Evolutionary conservation across 2,113 vertebrate species (phyloP), one percentile per base, ranked within the genome.

Genomic region (Xerus inauris): DNA sequence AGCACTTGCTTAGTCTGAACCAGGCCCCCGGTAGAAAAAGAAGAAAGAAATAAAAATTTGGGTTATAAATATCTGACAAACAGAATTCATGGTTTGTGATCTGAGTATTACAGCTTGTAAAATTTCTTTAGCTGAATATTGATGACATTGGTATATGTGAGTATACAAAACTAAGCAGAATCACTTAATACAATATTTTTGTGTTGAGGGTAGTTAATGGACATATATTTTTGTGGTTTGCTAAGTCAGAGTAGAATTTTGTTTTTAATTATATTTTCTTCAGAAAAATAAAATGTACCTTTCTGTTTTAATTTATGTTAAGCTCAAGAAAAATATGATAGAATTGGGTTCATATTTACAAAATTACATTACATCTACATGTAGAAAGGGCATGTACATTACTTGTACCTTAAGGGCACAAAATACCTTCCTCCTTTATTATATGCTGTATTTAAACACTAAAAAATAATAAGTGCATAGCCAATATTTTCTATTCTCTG

Each of bases 201-300:
- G 1, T 45, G 1, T 54, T 17, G 13, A 10, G 2, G 35, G 7
- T 49, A 3, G n/a, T 16, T 42, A 64, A 51, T 45, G 0, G 13
- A 51, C 1, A 62, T 38, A 62, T n/a, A 14, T 35, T 51, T 92
- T 76, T 42, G 19, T 32, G 26, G 0, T 14, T 81, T 81, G 40
- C 6, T 67, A 67, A 71, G 24, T 22, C 6, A 81, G 2, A 47
- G 3, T 28, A 82, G 47, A 94, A 64, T 85, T 59, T 76, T 87
- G 6, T 9, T 69, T 83, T 85, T 64, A 38, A 22, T 54, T 71
- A n/a, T 11, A 49, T n/a, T 81, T 89, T 71, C 12, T 95, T 76
- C 10, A 88, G 1, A 19, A 26, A 35, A 54, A 83, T 47, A 79
- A 42, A 14, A 51, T 24, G 13, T 40, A 40, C 49, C 30, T 54